Evolutionary conservation across 1,140 invertebrate species (phyloP).

Genomic region (Stegodyphus mimosarum): DNA sequence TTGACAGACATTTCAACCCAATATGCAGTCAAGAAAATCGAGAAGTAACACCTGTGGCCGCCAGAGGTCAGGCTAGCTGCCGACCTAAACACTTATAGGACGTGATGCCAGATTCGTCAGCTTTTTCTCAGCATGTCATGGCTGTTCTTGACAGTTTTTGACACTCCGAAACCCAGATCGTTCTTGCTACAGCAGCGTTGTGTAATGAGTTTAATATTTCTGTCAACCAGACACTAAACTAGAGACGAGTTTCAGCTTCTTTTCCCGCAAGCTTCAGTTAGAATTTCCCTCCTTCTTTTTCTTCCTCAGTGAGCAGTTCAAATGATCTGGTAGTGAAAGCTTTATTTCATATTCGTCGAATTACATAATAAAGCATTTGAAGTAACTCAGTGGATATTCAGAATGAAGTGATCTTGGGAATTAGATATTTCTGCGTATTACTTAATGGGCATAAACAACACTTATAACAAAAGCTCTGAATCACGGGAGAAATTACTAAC

Average conservation of each 20-base stretch:
- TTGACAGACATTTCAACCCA: constrained; percentile 47
- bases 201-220: constrained; percentile 56
- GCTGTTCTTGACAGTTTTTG: constrained; percentile 50
- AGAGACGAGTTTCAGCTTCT: neutral
- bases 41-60: constrained; percentile 53
- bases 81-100: constrained; percentile 54
- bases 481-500: too few relatives aligned
- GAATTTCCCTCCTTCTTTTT: too few relatives aligned
- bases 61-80: constrained; percentile 55
- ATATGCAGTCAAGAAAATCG: constrained; percentile 37
- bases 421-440: too few relatives aligned
- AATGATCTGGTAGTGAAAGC: neutral
- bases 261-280: neutral
- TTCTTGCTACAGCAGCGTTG: constrained; percentile 14
- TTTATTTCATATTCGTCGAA: neutral
- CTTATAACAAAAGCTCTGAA: too few relatives aligned
- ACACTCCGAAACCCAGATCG: constrained; percentile 29
- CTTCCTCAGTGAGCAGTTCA: too few relatives aligned
- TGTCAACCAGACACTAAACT: constrained; percentile 37
- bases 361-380: neutral
- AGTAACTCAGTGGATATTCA: too few relatives aligned
- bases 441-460: too few relatives aligned
- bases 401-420: too few relatives aligned
- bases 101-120: constrained; percentile 52
- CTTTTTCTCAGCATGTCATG: constrained; percentile 52